Conservation (phyloP, 2,888 invertebrate species). For the Drosophila greeni region DNA sequence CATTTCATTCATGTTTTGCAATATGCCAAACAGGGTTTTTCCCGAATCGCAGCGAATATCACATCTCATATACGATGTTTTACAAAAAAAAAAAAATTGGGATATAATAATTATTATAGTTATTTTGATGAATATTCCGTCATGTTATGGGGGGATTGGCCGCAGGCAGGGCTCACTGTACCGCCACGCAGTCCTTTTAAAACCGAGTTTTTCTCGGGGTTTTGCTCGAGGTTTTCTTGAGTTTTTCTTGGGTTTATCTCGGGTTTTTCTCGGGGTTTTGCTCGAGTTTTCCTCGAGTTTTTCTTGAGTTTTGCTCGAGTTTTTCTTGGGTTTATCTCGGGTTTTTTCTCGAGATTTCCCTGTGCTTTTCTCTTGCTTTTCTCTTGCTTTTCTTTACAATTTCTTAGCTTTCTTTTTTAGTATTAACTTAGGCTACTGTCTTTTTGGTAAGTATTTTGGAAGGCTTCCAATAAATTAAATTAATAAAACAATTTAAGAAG, state of each 20-base stretch:
- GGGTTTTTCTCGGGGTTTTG: too few relatives aligned
- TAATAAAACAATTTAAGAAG: conserved; percentile 36
- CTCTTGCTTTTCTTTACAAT: too few relatives aligned
- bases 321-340: too few relatives aligned
- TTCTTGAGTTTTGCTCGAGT: too few relatives aligned
- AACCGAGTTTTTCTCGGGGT: conserved; percentile 1
- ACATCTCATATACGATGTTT: conserved; percentile 23
- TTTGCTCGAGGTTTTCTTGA: too few relatives aligned
- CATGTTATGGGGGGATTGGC: conserved; percentile 18
- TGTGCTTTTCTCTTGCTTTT: too few relatives aligned
- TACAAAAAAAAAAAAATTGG: conserved; percentile 7
- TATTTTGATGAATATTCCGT: conserved; percentile 7
- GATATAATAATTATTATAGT: not conserved
- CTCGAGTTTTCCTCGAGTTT: too few relatives aligned
- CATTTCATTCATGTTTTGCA: conserved; percentile 26
- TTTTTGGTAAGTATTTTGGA: conserved; percentile 71
- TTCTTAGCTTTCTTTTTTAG: conserved; percentile 13
- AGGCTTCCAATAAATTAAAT: conserved; percentile 52
- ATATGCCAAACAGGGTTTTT: conserved; percentile 9
- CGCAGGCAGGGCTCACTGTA: conserved; percentile 24
- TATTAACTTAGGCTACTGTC: conserved; percentile 65
- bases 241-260: too few relatives aligned
- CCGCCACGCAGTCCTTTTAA: conserved; percentile 22
- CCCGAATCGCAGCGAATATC: conserved; percentile 36
- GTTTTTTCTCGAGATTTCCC: too few relatives aligned